These are phyloP conservation scores for Thalassarche chlororhynchos DNA, from an alignment of 2,113 vertebrate genomes.

Conservation along the genomic window DNA sequence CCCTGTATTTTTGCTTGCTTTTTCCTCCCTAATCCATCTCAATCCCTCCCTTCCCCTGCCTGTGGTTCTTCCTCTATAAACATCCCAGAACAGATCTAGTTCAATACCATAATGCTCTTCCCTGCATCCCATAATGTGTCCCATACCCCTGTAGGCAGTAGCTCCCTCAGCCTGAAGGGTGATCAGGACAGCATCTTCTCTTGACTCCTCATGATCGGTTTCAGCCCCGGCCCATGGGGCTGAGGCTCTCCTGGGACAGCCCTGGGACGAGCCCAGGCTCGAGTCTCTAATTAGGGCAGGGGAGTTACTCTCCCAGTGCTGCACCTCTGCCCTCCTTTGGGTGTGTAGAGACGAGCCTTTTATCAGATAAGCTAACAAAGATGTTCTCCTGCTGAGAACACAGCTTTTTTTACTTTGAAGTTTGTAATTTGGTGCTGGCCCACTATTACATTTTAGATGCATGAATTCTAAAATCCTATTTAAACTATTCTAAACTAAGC, in stretches of 20 bases:
- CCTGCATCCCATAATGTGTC: background rate
- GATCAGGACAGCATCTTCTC: background rate
- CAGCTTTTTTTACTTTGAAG: background rate
- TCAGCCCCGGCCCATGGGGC: background rate
- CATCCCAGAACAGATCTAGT: background rate
- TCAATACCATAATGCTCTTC: background rate
- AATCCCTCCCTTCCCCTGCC: background rate
- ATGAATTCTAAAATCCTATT: background rate
- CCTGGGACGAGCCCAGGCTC: background rate
- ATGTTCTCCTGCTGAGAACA: background rate
- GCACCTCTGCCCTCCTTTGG: background rate
- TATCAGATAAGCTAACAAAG: background rate
- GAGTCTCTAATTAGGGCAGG: background rate
- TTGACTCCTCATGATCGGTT: background rate
- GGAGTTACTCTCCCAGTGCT: rapidly evolving
- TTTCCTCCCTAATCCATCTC: background rate
- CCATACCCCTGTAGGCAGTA: background rate
- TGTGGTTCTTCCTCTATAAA: background rate
- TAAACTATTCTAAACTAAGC: background rate
- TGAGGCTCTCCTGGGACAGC: background rate
- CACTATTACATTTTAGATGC: background rate
- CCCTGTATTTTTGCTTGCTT: background rate
- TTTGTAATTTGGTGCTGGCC: background rate
- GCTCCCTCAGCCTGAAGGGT: background rate
- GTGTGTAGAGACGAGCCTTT: background rate